phyloP scores from a whole-genome alignment of 1,140 invertebrate species.

The Antheraea pernyi region DNA sequence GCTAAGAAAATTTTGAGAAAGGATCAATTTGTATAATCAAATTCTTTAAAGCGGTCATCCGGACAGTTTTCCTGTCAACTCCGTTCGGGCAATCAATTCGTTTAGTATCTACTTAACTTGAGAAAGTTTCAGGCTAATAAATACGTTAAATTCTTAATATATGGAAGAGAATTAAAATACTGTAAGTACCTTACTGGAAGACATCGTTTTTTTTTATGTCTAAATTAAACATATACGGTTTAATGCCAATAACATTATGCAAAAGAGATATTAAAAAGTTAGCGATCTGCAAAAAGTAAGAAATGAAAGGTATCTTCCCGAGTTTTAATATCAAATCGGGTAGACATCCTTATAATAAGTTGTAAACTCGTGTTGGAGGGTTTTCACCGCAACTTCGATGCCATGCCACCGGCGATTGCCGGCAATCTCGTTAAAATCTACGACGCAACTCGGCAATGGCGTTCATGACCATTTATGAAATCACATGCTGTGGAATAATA shows the following conservation, averaged over 20 bases:
- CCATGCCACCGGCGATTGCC: slow-evolving; percentile 44
- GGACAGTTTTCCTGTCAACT: slow-evolving; percentile 19
- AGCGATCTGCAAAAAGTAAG: slow-evolving; percentile 18
- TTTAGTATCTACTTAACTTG: neutral
- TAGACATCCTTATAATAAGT: slow-evolving; percentile 62
- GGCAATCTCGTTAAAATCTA: slow-evolving; percentile 75
- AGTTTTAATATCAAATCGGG: slow-evolving; percentile 52
- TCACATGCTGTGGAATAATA: slow-evolving; percentile 41
- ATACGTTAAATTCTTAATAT: too few relatives aligned
- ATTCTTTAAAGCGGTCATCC: slow-evolving; percentile 30
- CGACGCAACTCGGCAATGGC: slow-evolving; percentile 55
- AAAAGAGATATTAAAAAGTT: slow-evolving; percentile 19
- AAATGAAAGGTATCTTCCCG: slow-evolving; percentile 39
- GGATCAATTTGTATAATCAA: slow-evolving; percentile 29
- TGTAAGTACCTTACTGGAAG: neutral
- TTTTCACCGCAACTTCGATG: slow-evolving; percentile 57
- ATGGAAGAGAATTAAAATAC: neutral
- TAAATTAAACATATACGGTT: neutral
- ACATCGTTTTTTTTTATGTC: neutral
- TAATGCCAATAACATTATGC: neutral
- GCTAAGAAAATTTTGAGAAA: slow-evolving; percentile 30
- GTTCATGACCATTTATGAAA: slow-evolving; percentile 52
- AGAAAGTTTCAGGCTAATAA: neutral
- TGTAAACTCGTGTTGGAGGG: slow-evolving; percentile 62
- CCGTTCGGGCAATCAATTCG: slow-evolving; percentile 1